Evolutionary conservation across 2,113 vertebrate genomes (phyloP), one percentile per base, ranked within the genome.

Genomic region (Gavia stellata): DNA sequence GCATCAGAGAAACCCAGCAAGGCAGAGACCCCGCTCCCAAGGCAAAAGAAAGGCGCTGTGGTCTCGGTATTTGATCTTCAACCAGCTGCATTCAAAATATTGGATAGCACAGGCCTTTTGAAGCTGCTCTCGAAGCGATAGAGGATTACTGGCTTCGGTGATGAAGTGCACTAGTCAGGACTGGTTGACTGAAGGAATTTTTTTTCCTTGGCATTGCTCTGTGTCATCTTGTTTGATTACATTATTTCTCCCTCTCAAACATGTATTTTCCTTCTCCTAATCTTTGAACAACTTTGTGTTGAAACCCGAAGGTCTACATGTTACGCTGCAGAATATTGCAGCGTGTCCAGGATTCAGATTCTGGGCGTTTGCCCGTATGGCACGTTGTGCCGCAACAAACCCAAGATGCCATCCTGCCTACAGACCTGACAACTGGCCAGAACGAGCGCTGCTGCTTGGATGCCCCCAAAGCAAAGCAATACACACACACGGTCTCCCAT

Each of bases 191-290:
- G 81, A 74, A 96, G 65, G 90, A 82, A 89, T 84, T 34, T 74
- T 65, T 68, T 58, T 56, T 19, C 63, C 86, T 87, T 50, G 80
- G 61, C 72, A 89, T 93, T 96, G 78, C 86, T 96, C 50, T 62
- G 81, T 93, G 81, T 63, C 86, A 75, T 92, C 92, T 96, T 93
- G 83, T 95, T 97, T 95, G 88, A 90, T 90, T 94, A 91, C 58
- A 88, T 34, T 49, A 77, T 79, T 94, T 56, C 78, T 96, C 96
- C 80, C 79, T 81, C 85, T 95, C 58, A 55, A 87, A 20, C 58
- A 79, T 47, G 62, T 82, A 63, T 81, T 84, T 91, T 61, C 34
- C 77, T 95, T 65, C 88, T 97, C 42, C 71, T 92, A 91, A 70
- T 47, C 84, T 96, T 93, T 72, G 33, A 94, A 88, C 44, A 95